Percentiles rank a stretch among this genome's conserved stretches.
phyloP scores from a whole-genome alignment of 2,113 vertebrate genomes.

The Ornithorhynchus anatinus region DNA sequence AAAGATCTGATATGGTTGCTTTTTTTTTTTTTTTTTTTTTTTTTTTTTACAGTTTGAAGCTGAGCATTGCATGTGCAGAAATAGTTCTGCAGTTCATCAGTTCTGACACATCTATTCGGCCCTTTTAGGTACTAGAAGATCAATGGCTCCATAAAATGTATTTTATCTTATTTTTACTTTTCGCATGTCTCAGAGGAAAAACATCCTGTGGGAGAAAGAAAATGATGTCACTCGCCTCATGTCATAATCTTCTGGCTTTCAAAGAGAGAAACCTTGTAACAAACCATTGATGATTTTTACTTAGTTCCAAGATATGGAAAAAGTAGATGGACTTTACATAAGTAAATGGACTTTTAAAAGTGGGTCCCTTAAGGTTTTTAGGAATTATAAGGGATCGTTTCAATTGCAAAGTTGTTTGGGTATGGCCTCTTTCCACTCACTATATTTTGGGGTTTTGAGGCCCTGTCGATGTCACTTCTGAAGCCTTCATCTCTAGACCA shows the following conservation, averaged over 20 bases:
- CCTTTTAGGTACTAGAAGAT: slow-evolving; percentile 41
- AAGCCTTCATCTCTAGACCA: too few species aligned
- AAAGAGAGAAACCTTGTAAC: neutral
- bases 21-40: slow-evolving; percentile 16
- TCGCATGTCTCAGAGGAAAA: slow-evolving; percentile 27
- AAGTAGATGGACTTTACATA: slow-evolving; percentile 22
- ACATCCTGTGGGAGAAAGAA: neutral
- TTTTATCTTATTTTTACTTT: slow-evolving; percentile 53
- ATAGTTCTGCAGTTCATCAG: slow-evolving; percentile 1
- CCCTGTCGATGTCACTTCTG: too few species aligned
- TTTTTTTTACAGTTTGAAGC: neutral
- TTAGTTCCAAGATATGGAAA: neutral
- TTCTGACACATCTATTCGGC: slow-evolving; percentile 22
- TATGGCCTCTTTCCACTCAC: too few species aligned
- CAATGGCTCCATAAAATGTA: slow-evolving; percentile 39
- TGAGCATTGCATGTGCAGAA: slow-evolving; percentile 16
- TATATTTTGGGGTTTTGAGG: too few species aligned
- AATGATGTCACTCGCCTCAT: slow-evolving; percentile 19
- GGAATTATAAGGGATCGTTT: slow-evolving; percentile 18
- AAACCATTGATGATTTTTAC: slow-evolving; percentile 11
- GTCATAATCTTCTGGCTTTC: slow-evolving; percentile 31
- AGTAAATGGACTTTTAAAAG: slow-evolving; percentile 54
- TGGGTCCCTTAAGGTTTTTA: slow-evolving; percentile 6
- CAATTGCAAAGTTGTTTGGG: slow-evolving; percentile 41
- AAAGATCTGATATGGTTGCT: slow-evolving; percentile 10